Evolutionary conservation across 2,888 invertebrate genomes (phyloP).

Genomic region (Zygothrica quintamaculata): DNA sequence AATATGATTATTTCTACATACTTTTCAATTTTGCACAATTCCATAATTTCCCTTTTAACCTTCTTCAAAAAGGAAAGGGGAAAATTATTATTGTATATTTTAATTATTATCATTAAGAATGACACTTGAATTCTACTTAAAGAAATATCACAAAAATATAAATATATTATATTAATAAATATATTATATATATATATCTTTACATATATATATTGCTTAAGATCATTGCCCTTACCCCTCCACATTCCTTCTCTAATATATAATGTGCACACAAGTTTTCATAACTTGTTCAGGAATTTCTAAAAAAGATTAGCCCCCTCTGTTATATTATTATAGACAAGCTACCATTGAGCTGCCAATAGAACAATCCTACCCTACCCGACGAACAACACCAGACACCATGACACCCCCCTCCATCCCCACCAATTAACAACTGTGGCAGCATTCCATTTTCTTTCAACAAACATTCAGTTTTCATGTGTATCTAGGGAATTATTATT

Average conservation of each 20-base stretch:
- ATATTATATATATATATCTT: background rate
- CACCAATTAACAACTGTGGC: background rate
- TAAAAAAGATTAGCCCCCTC: background rate
- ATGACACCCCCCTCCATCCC: background rate
- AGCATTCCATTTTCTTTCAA: constrained; percentile 6
- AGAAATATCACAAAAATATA: no score
- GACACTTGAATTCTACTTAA: no score
- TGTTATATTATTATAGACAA: constrained; percentile 8
- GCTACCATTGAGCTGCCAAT: constrained; percentile 13
- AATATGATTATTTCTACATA: no score
- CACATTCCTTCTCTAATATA: no score
- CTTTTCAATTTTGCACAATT: no score
- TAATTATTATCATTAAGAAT: no score
- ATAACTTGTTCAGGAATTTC: no score
- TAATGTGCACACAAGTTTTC: no score
- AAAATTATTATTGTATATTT: no score
- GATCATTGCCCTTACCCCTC: constrained; percentile 18
- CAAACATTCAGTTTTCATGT: constrained; percentile 24
- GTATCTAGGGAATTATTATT: constrained; percentile 38
- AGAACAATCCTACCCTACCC: background rate
- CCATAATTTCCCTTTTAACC: no score
- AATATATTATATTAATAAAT: background rate
- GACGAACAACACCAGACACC: no score
- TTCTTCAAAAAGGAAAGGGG: no score
- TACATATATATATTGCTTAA: background rate